Percentiles rank a stretch among this genome's conserved stretches.
phyloP scores from a whole-genome alignment of 2,888 invertebrate genomes.

The Leucophora obtusa region DNA sequence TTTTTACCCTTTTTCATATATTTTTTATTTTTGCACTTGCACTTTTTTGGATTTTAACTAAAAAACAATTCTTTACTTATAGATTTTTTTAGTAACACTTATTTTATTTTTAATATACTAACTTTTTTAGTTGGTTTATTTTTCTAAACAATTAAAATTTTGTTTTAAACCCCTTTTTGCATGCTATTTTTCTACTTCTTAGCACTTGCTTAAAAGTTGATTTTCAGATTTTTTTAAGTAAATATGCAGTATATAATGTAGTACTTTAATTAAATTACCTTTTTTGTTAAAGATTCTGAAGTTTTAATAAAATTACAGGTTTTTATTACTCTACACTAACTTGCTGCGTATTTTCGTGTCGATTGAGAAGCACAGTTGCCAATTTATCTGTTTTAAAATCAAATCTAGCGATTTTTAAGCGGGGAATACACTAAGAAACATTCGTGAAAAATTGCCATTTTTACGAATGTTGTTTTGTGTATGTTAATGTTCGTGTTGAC shows the following conservation, averaged over 20 bases:
- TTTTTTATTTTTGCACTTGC: conserved; percentile 16
- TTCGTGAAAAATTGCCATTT: too few species aligned
- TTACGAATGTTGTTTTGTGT: too few species aligned
- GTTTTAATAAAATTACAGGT: background rate
- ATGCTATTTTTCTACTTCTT: background rate
- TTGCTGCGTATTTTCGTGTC: conserved; percentile 51
- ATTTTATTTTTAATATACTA: background rate
- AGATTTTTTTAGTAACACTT: background rate
- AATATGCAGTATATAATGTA: background rate
- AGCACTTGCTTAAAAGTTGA: background rate
- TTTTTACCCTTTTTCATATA: conserved; percentile 19
- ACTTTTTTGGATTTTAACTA: background rate
- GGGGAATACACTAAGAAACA: too few species aligned
- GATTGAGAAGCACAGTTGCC: background rate
- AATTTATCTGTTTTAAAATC: too few species aligned
- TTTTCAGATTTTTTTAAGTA: background rate
- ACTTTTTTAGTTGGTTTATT: background rate
- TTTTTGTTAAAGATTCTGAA: background rate
- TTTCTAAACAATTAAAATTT: background rate
- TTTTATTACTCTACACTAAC: background rate
- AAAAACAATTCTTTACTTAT: background rate
- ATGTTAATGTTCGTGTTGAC: too few species aligned
- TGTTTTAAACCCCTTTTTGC: background rate
- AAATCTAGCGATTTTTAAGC: too few species aligned
- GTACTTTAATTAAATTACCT: background rate